Evolutionary conservation across 2,888 invertebrate species (phyloP).

Genomic region (Polyploca ridens): DNA sequence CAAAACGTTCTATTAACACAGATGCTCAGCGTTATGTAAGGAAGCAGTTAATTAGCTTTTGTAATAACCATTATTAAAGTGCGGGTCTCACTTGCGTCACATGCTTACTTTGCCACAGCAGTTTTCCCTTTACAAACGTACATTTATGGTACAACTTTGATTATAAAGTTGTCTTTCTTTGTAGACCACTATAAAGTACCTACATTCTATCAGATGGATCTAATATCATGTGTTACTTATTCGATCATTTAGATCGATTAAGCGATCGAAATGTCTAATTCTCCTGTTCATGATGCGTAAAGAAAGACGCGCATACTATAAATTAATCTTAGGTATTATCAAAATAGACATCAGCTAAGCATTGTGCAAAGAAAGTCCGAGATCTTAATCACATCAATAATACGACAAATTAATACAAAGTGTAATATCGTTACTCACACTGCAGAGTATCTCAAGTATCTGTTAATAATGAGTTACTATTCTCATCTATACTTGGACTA

Average conservation of each 20-base stretch:
- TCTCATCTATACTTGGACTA: constrained; percentile 12
- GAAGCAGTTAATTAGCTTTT: constrained; percentile 62
- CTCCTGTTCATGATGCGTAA: neutral
- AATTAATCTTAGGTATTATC: neutral
- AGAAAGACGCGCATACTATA: neutral
- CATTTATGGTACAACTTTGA: neutral
- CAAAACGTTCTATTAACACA: constrained; percentile 73
- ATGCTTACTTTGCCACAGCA: constrained; percentile 30
- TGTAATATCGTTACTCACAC: neutral
- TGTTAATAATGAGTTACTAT: constrained; percentile 7
- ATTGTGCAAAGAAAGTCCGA: neutral
- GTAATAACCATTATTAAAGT: constrained; percentile 50
- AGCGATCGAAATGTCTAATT: neutral
- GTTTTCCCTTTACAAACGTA: constrained; percentile 19
- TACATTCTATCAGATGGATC: neutral
- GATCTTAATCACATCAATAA: neutral
- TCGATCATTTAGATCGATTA: neutral
- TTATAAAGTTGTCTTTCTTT: neutral
- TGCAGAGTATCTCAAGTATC: neutral
- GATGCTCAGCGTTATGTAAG: constrained; percentile 75
- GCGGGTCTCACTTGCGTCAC: constrained; percentile 44
- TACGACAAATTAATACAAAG: too few relatives aligned
- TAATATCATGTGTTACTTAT: neutral
- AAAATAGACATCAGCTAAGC: neutral
- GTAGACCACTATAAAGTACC: too few relatives aligned